Conservation (phyloP, 2,797 vertebrate species). For the Enteromius viviparus region DNA sequence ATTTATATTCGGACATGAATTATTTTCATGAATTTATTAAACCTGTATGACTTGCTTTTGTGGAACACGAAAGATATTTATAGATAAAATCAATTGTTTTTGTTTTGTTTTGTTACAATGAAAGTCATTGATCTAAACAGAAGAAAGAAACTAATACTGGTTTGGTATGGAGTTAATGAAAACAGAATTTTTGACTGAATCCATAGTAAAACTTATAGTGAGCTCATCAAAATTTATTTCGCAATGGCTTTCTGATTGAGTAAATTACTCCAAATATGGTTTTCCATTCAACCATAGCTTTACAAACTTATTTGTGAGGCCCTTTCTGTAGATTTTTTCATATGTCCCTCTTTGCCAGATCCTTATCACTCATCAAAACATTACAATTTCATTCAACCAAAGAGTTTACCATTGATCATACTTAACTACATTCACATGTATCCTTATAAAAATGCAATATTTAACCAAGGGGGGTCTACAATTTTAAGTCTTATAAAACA, state of each 20-base stretch:
- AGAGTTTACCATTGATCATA: slow-evolving; percentile 28
- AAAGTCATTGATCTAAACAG: neutral
- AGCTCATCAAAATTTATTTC: slow-evolving; percentile 45
- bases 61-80: neutral
- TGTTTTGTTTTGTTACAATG: neutral
- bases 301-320: slow-evolving; percentile 40
- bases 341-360: slow-evolving; percentile 38
- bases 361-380: slow-evolving; percentile 49
- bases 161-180: too few species aligned
- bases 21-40: neutral
- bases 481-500: neutral
- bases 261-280: slow-evolving; percentile 52
- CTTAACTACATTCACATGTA: slow-evolving; percentile 23
- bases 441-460: neutral
- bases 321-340: slow-evolving; percentile 45
- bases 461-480: neutral
- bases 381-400: slow-evolving; percentile 3
- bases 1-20: too few species aligned
- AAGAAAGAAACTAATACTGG: neutral
- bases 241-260: slow-evolving; percentile 52
- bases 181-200: slow-evolving; percentile 10
- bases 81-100: neutral
- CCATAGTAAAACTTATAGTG: slow-evolving; percentile 27
- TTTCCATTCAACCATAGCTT: slow-evolving; percentile 40
- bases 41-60: neutral